Conservation (phyloP, 2,113 vertebrate species). For the Manacus vitellinus region DNA sequence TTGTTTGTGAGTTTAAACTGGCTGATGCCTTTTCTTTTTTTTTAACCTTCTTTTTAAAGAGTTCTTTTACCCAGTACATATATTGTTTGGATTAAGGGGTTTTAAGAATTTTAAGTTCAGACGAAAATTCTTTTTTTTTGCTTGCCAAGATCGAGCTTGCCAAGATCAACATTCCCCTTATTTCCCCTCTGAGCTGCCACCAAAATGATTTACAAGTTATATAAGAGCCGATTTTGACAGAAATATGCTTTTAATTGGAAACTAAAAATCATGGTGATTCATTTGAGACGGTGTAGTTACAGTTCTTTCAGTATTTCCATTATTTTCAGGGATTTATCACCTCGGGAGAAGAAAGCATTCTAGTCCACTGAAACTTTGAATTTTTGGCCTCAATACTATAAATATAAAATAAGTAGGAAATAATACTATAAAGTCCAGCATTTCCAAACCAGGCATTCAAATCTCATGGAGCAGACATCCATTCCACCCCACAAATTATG, state of each 20-base stretch:
- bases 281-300: background rate
- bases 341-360: constrained; percentile 5
- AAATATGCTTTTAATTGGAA: constrained; percentile 60
- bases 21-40: background rate
- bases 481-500: background rate
- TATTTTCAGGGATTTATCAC: constrained; percentile 46
- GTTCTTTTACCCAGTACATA: background rate
- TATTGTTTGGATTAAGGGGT: constrained; percentile 2
- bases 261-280: constrained; percentile 21
- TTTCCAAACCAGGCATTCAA: background rate
- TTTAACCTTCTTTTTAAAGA: background rate
- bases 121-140: constrained; percentile 2
- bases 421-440: background rate
- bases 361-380: background rate
- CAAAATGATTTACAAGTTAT: constrained; percentile 44
- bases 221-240: constrained; percentile 27
- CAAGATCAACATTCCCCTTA: constrained; percentile 38
- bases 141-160: constrained; percentile 30
- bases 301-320: constrained; percentile 17
- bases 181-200: constrained; percentile 40
- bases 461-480: background rate
- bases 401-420: constrained; percentile 17
- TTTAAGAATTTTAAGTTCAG: constrained; percentile 38
- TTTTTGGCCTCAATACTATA: background rate
- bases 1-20: background rate